Conservation (phyloP, 2,113 vertebrate genomes). For the Psettodes erumei region DNA sequence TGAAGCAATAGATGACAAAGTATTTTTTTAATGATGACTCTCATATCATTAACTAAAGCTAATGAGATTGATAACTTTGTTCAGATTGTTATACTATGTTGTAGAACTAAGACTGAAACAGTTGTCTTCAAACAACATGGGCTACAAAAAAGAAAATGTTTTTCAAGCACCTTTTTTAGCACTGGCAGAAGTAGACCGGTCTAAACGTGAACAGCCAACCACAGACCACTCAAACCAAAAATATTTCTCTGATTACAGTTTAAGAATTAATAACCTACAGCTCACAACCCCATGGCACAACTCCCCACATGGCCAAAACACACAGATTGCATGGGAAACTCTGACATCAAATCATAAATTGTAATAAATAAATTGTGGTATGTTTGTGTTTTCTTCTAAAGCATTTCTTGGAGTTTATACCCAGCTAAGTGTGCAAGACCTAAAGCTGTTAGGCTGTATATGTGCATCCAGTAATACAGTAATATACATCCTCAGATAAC, state of each 20-base stretch:
- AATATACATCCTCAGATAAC: conserved; percentile 1
- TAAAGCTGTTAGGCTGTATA: not conserved
- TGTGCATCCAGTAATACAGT: not conserved
- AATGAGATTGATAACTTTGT: not conserved
- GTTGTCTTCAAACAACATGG: not conserved
- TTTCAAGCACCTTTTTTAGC: too few relatives aligned
- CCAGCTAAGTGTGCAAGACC: not conserved
- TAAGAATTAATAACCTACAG: not conserved
- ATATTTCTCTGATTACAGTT: conserved; percentile 22
- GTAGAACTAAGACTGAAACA: not conserved
- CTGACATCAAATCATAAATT: not conserved
- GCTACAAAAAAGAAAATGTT: not conserved
- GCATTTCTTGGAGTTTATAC: not conserved
- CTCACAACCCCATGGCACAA: conserved; percentile 15
- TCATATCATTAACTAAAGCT: not conserved
- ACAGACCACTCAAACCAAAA: not conserved
- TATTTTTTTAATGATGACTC: not conserved
- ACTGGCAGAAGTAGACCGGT: not conserved
- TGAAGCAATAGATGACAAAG: not conserved
- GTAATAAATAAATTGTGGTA: not conserved
- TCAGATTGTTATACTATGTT: too few relatives aligned
- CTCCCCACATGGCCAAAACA: conserved; percentile 3
- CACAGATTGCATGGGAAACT: not conserved
- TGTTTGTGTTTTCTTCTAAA: not conserved
- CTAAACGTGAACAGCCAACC: not conserved